These are phyloP conservation scores for Crioceris asparagi DNA, from an alignment of 2,888 invertebrate genomes.

Conservation along the genomic window DNA sequence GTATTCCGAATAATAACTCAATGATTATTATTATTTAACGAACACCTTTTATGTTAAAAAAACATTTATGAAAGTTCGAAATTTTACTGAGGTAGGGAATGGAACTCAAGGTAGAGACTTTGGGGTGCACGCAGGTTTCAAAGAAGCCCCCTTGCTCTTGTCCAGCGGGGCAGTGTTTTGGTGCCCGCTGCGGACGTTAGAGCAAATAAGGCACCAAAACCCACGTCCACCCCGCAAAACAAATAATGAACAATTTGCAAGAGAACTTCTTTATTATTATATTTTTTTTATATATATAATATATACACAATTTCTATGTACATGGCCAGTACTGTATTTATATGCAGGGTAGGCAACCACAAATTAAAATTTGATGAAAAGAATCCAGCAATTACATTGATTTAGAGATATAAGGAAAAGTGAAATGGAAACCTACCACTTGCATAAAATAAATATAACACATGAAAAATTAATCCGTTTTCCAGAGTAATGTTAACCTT, in stretches of 20 bases:
- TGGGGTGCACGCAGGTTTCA: slow-evolving; percentile 31
- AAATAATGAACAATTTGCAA: slow-evolving; percentile 37
- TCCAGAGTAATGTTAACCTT: too few relatives aligned
- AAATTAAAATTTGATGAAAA: slow-evolving; percentile 1
- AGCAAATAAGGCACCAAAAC: slow-evolving; percentile 49
- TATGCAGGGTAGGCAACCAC: neutral
- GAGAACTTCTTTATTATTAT: slow-evolving; percentile 39
- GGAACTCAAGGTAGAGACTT: too few relatives aligned
- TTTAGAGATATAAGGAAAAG: neutral
- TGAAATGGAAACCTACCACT: slow-evolving; percentile 3
- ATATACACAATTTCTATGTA: slow-evolving; percentile 22
- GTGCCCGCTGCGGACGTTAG: slow-evolving; percentile 39
- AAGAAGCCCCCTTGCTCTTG: slow-evolving; percentile 41
- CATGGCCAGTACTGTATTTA: slow-evolving; percentile 20
- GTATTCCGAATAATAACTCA: too few relatives aligned
- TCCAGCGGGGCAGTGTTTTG: slow-evolving; percentile 41
- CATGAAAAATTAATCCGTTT: slow-evolving; percentile 6
- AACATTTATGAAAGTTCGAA: too few relatives aligned
- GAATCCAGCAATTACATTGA: neutral
- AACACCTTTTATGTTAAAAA: too few relatives aligned
- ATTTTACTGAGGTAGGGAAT: too few relatives aligned
- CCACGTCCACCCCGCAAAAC: slow-evolving; percentile 38
- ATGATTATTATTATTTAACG: too few relatives aligned
- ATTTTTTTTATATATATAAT: slow-evolving; percentile 11
- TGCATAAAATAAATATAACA: slow-evolving; percentile 5